Base-by-base conservation (phyloP, 2,888 invertebrate species). In the Ophonus ardosiacus region DNA sequence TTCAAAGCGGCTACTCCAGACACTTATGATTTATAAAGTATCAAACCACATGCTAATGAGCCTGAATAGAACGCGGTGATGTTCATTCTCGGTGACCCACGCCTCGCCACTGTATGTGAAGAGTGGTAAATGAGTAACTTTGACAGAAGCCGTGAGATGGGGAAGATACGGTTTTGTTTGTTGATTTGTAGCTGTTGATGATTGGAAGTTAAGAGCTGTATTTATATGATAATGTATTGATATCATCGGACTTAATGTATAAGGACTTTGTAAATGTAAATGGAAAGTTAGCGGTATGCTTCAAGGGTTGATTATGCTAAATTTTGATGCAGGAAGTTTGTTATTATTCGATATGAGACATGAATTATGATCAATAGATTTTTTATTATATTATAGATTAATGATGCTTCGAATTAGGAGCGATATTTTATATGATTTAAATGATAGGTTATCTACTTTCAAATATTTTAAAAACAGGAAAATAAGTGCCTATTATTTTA, bases 61-160 rank as follows among this genome's bases (percentile, higher is more conserved):
- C 21, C 31, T 79, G 43, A 74, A 74, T 17, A 74, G 71, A 74
- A 74, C 43, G 43, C 71, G 18, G 17, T 74, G 40, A 18, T 74
- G 40, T 51, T 7, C 68, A 68, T 31, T 31, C 31, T 31, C 31
- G 6, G 6, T 31, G 31, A 31, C 5, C 31, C 31, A 68, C n/a
- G 68, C 68, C 71, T 40, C 43, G 71, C 71, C 71, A 74, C 71
- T 74, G 71, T 68, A 24, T n/a, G 15, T 63, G 61, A 80, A 80
- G 61, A 63, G 63, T 40, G 59, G 43, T 80, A 80, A 80, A 80
- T 80, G 80, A 80, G 80, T 80, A 80, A 80, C 63, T 63, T 63
- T 80, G 80, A 80, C 80, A 80, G 80, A 61, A 43, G 80, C 80
- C 80, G 40, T 31, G 31, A 80, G 80, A 80, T 80, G 43, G 10